Conservation (phyloP, 2,888 invertebrate genomes). For the Apeira syringaria region DNA sequence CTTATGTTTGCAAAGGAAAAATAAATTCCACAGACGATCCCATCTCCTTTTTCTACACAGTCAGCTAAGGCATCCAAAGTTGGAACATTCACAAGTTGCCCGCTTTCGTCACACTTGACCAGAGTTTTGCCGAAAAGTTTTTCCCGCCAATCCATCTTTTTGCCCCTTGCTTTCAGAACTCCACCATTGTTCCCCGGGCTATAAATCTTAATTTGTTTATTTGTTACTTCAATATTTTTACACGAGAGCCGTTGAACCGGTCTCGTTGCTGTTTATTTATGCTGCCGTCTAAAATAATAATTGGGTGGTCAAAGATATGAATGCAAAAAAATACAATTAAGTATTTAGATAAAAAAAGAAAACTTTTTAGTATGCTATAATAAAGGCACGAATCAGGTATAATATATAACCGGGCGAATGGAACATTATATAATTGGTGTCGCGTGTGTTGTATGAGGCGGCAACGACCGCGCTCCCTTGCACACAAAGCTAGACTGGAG, state of each 20-base stretch:
- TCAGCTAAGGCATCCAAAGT: slow-evolving; percentile 73
- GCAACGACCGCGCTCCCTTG: slow-evolving; percentile 64
- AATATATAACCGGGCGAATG: slow-evolving; percentile 13
- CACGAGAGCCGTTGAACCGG: slow-evolving; percentile 14
- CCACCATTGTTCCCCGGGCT: slow-evolving; percentile 6
- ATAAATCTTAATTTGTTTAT: slow-evolving; percentile 14
- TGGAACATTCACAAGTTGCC: slow-evolving; percentile 69
- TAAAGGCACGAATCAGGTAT: too few relatives aligned
- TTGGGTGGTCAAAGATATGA: too few relatives aligned
- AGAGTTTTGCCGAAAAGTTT: slow-evolving; percentile 84
- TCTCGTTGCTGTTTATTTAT: slow-evolving; percentile 26
- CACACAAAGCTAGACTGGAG: slow-evolving; percentile 71
- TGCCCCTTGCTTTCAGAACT: slow-evolving; percentile 6
- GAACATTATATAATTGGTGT: slow-evolving; percentile 52
- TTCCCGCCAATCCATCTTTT: slow-evolving; percentile 83
- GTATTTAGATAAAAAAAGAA: too few relatives aligned
- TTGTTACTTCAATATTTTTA: slow-evolving; percentile 12
- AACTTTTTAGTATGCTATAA: too few relatives aligned
- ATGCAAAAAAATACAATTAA: too few relatives aligned
- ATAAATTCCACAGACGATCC: slow-evolving; percentile 85
- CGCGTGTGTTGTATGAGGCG: slow-evolving; percentile 38
- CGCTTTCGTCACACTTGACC: slow-evolving; percentile 77
- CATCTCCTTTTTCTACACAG: slow-evolving; percentile 75
- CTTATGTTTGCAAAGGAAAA: slow-evolving; percentile 89
- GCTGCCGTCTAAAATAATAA: slow-evolving; percentile 2